Base-by-base conservation (phyloP, 2,113 vertebrate genomes). In the Dasypus novemcinctus region DNA sequence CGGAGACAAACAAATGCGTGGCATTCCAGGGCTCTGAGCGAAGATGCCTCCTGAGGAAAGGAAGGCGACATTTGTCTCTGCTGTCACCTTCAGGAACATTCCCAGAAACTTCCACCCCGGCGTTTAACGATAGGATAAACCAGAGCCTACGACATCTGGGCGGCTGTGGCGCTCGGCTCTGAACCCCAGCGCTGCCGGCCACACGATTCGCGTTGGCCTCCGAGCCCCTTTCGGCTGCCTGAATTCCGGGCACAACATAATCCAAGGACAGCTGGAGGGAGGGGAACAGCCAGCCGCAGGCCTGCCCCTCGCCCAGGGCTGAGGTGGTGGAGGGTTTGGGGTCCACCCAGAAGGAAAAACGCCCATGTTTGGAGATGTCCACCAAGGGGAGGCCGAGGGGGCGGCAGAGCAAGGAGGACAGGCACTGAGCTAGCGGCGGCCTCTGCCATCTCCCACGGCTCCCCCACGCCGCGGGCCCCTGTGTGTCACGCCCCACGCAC, bases 21-120 rank as follows among this genome's bases (percentile, higher is more conserved):
- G 46, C 92, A 93, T 96, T 95, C 92, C 90, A 49, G 57, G 64
- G 31, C 81, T 63, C 92, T 89, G 94, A 95, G 93, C 41, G 79
- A 66, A 96, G 90, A 25, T 31, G 76, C 49, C 79, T 74, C 61
- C 38, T 10, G 1, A 27, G 68, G 71, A 83, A 54, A 3, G 29
- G 33, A 68, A 61, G 66, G 49, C 17, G 1, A 17, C 87, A 75
- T 61, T 18, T 10, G 41, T 57, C 54, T 18, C 0, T 20, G 69
- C 3, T 7, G 49, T 52, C 96, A 82, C 78, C 71, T 54, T 59
- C 2, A 36, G 21, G 68, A 87, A n/a, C 5, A 0, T 72, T 76
- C 89, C 78, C 87, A 68, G 87, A 89, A 91, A 66, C 33, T 29
- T n/a, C 86, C 80, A 52, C 71, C 49, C 21, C 17, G 0, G 36